Evolutionary conservation across 2,113 vertebrate genomes (phyloP), one percentile per base, ranked within the genome.

Genomic region (Chaenogobius annularis): DNA sequence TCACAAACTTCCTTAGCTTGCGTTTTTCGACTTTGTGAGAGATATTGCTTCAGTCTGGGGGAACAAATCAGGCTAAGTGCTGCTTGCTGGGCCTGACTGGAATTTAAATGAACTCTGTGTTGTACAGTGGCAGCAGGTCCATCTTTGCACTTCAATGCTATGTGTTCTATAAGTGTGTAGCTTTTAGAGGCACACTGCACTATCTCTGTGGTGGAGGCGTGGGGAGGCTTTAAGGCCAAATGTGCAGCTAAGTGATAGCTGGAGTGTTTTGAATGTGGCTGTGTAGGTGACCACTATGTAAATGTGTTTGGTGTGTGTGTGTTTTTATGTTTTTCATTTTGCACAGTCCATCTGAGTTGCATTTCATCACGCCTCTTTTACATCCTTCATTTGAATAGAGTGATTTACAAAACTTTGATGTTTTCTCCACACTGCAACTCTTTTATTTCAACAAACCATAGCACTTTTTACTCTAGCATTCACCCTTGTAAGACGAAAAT

Each of bases 51-150:
- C 44, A 12, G 61, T 63, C 11, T 68, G 13, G 72, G 67, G 73
- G 78, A 87, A 80, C 85, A 87, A 92, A 88, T 92, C 85, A 88
- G 82, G 78, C 84, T 84, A 88, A 92, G 89, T 90, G 88, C 86
- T 78, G 58, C 23, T 77, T 86, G 79, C 83, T 69, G 61, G 77
- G 69, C 83, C 80, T 85, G 89, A 89, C 83, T 78, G 43, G 86
- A 90, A 88, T 92, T 76, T 87, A 70, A 87, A 89, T 85, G 19
- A 12, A 37, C 13, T 15, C 71, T 66, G 66, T 74, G 17, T 40
- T 61, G 80, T 78, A 40, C 14, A 70, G 31, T 59, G 20, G 58
- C 47, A 40, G 52, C 68, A 65, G 61, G 77, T 75, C 73, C 54
- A 59, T 19, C 71, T 20, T 43, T 23, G 61, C 64, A 65, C 80